Base-by-base conservation (phyloP, 2,888 invertebrate species). In the Tholera decimalis region DNA sequence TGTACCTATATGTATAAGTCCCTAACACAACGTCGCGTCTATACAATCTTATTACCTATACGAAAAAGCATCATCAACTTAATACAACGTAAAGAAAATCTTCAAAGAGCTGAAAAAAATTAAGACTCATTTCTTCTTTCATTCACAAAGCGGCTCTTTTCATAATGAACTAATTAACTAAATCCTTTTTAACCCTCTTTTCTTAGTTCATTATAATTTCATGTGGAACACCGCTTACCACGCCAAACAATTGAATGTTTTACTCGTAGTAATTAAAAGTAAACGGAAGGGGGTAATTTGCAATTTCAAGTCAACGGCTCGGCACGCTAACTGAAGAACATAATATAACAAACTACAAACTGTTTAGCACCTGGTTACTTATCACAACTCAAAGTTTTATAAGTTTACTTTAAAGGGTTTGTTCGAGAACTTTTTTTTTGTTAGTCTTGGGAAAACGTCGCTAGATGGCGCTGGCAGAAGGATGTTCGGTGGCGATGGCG, bases 211-310 rank as follows among this genome's bases (percentile, higher is more conserved):
- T 72, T 65, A 49, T 55, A 53, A 53, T 64, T 33, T 61, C 62
- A 41, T 33, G 49, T 37, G 47, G 51, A 61, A 53, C 47, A 37
- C 64, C 26, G 59, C 18, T 47, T 47, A 47, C 28, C 26, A 62
- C 24, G 49, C 41, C 26, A 72, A 74, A 62, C 72, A 74, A 78
- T 74, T 59, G 56, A 66, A 68, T 41, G 57, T 56, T 66, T 60
- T 59, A 73, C 28, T 47, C 26, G 63, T 82, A 81, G 63, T 82
- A 81, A 85, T 85, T 83, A 83, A 73, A 78, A 73, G 71, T 74
- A 69, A 68, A 73, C 82, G 79, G 83, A 73, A 64, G 67, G 61
- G 74, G 73, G 56, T 75, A 62, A 77, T 75, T 75, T 68, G 77
- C 67, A 77, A 62, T 44, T 58, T 53, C 11, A 57, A 59, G 67